phyloP scores from a whole-genome alignment of 2,113 vertebrate genomes.

The Percina caprodes region DNA sequence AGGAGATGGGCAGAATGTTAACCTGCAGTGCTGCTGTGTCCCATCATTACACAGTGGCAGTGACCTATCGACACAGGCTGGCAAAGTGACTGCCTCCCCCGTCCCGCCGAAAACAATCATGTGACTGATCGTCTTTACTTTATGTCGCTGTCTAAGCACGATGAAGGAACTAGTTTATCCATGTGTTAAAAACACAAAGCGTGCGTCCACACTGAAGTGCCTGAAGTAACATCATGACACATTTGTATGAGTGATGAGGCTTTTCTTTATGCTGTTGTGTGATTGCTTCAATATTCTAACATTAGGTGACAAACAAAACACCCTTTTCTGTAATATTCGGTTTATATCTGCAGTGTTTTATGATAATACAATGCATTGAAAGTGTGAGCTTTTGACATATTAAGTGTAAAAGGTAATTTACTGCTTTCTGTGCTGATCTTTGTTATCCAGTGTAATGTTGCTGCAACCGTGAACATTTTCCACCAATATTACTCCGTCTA shows the following conservation, averaged over 20 bases:
- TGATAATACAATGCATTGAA: background rate
- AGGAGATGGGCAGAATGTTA: conserved; percentile 67
- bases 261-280: conserved; percentile 19
- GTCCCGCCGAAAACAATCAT: conserved; percentile 24
- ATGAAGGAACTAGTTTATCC: conserved; percentile 49
- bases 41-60: conserved; percentile 38
- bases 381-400: background rate
- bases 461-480: conserved; percentile 57
- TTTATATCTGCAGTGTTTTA: background rate
- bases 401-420: background rate
- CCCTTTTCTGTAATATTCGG: background rate
- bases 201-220: conserved; percentile 37
- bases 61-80: conserved; percentile 12
- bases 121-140: conserved; percentile 36
- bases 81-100: conserved; percentile 6
- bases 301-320: background rate
- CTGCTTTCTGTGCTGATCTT: conserved; percentile 1
- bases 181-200: conserved; percentile 68
- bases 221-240: conserved; percentile 51
- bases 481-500: conserved; percentile 38
- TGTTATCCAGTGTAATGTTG: conserved; percentile 14
- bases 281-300: background rate
- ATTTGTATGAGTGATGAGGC: conserved; percentile 9
- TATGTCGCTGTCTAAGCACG: conserved; percentile 7
- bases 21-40: conserved; percentile 62